Percentiles rank a stretch among this genome's conserved stretches.
These are phyloP conservation scores for Amblyopsis rosae DNA, from an alignment of 2,113 vertebrate genomes.

Conservation along the genomic window DNA sequence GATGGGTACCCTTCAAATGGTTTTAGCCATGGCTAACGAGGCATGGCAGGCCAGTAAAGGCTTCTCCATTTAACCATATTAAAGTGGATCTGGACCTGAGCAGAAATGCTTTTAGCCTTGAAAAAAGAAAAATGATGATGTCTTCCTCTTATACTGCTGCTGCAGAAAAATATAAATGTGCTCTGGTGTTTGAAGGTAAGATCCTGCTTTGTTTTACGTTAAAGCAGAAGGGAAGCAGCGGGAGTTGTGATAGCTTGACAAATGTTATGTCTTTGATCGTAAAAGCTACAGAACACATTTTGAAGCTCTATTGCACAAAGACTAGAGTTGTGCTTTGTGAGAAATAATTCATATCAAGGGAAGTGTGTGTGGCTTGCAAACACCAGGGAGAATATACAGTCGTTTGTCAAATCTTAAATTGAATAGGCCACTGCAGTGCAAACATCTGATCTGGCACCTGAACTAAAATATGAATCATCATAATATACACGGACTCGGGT, in stretches of 20 bases:
- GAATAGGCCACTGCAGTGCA: too few relatives aligned
- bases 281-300: slow-evolving; percentile 8
- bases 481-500: slow-evolving; percentile 6
- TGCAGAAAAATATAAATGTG: slow-evolving; percentile 12
- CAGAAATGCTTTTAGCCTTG: slow-evolving; percentile 40
- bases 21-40: slow-evolving; percentile 54
- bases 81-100: slow-evolving; percentile 57
- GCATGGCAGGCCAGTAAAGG: slow-evolving; percentile 63
- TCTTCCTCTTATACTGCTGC: slow-evolving; percentile 29
- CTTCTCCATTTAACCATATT: slow-evolving; percentile 69
- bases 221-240: background rate
- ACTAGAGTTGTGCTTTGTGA: too few relatives aligned
- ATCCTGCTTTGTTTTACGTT: slow-evolving; percentile 30
- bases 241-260: slow-evolving; percentile 10
- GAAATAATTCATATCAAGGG: too few relatives aligned
- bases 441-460: too few relatives aligned
- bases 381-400: too few relatives aligned
- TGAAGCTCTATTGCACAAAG: background rate
- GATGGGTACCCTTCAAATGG: slow-evolving; percentile 44
- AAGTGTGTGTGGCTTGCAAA: too few relatives aligned
- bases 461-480: background rate
- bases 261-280: slow-evolving; percentile 30
- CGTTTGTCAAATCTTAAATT: too few relatives aligned
- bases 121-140: background rate
- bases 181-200: background rate